These are phyloP conservation scores for Sarcophaga caerulescens DNA, from an alignment of 2,888 invertebrate genomes.

Conservation along the genomic window DNA sequence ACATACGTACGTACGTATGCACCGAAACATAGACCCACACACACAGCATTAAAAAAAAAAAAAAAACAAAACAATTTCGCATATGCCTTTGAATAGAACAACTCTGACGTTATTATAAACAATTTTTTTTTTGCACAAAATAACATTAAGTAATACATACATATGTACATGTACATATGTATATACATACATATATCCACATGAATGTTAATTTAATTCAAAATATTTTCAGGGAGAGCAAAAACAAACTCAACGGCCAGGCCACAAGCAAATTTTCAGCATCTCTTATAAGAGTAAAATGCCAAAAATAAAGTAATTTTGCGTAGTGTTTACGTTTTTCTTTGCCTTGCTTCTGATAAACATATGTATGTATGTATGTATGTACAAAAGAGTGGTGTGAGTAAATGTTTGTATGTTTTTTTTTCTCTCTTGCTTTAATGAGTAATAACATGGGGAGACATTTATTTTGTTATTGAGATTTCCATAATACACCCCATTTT, in stretches of 20 bases:
- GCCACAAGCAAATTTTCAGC: conserved; percentile 52
- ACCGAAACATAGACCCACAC: conserved; percentile 1
- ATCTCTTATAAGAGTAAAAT: conserved; percentile 1
- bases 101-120: conserved; percentile 47
- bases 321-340: neutral
- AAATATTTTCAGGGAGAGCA: conserved; percentile 3
- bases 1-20: conserved; percentile 22
- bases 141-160: neutral
- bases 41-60: neutral
- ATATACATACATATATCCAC: neutral
- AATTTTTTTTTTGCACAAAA: conserved; percentile 17
- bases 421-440: neutral
- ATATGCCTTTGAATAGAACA: conserved; percentile 4
- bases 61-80: neutral
- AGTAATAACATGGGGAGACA: neutral
- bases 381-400: neutral
- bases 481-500: neutral
- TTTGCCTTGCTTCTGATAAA: neutral
- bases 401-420: neutral
- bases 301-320: conserved; percentile 17
- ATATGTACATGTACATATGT: neutral
- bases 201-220: neutral
- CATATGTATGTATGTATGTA: too few relatives aligned
- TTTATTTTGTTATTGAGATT: conserved; percentile 4
- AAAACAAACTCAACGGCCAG: conserved; percentile 9